Base-by-base conservation (phyloP, 2,797 vertebrate genomes). In the Amblyopsis hoosieri region DNA sequence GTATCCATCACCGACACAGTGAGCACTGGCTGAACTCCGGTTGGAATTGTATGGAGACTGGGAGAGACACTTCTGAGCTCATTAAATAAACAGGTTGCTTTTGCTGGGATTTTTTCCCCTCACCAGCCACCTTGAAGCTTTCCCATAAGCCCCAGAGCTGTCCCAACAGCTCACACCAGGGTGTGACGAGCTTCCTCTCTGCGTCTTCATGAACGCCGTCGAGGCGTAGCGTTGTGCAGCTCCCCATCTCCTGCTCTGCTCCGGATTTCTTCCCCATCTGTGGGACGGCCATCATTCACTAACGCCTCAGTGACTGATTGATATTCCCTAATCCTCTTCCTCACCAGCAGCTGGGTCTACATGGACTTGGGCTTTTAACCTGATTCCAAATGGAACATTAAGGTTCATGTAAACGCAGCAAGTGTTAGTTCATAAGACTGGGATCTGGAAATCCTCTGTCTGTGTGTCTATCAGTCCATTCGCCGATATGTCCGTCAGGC, bases 11-110 rank as follows among this genome's bases (percentile, higher is more conserved):
- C 70, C 79, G 76, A 74, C 75, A 70, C 75, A 81, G 78, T 88
- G 87, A 90, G 89, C 89, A 81, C 77, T 64, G 79, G 87, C 80
- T 82, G 85, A 86, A 85, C 80, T 76, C 80, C 68, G 66, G 68
- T 75, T 80, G 31, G 13, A 37, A 88, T 83, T 74, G 77, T 76
- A 85, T 83, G 72, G 77, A 77, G 80, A 89, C 85, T 66, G 82
- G 76, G 80, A 86, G 84, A 90, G 89, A 91, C 84, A 89, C 85
- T 87, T 88, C 79, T 89, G 87, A 89, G 86, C 77, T 91, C 85
- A 89, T 88, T 90, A 85, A 90, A 88, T 87, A 89, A 90, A 91
- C 88, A 87, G 79, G 88, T 86, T 85, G 86, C 84, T 85, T 85
- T 82, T 89, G 79, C 87, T 86, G 84, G 84, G 87, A 81, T 87